A percentile compares a stretch with the other conserved stretches of the same genome.
Evolutionary conservation across 2,113 vertebrate genomes (phyloP).

Genomic region (Peromyscus polionotus): DNA sequence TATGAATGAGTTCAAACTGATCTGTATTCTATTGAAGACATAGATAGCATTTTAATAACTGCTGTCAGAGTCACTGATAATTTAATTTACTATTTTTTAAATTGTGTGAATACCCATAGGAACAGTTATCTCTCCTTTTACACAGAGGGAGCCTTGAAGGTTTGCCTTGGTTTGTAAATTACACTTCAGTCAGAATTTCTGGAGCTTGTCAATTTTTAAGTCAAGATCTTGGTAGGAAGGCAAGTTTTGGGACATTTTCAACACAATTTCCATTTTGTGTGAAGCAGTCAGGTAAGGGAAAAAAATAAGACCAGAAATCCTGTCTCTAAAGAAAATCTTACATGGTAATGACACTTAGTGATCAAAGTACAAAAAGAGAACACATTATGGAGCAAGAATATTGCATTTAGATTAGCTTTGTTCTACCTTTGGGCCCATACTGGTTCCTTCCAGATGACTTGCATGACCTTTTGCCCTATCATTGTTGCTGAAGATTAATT

Average conservation of each 20-base stretch:
- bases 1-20: not conserved
- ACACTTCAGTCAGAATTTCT: not conserved
- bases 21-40: not conserved
- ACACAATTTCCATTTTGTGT: not conserved
- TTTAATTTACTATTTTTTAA: constrained; percentile 4
- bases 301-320: not conserved
- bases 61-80: not conserved
- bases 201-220: not conserved
- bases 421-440: not conserved
- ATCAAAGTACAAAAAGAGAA: not conserved
- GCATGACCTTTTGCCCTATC: not conserved
- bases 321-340: not conserved
- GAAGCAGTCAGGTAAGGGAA: not conserved
- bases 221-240: not conserved
- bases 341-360: not conserved
- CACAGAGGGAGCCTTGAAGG: not conserved
- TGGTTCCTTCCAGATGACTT: not conserved
- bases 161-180: not conserved
- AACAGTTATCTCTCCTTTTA: not conserved
- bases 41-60: not conserved
- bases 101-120: not conserved
- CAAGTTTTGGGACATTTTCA: not conserved
- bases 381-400: not conserved
- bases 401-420: not conserved
- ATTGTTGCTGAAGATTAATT: not conserved